Conservation (phyloP, 2,113 vertebrate species). For the Silurus glanis region DNA sequence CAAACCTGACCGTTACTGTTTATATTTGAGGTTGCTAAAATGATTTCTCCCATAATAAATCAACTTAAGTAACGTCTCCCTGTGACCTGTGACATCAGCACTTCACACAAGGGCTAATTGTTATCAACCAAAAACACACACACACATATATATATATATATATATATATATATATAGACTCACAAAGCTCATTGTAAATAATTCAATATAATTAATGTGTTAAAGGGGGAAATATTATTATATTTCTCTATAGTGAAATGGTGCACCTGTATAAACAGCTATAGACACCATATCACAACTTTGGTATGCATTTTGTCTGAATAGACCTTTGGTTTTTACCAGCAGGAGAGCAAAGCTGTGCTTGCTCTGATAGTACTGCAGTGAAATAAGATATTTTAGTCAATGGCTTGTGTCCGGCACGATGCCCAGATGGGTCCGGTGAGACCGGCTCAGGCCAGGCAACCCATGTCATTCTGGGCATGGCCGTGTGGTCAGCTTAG, state of each 20-base stretch:
- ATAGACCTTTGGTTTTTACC: slow-evolving; percentile 30
- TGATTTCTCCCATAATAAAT: background rate
- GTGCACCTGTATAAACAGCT: slow-evolving; percentile 34
- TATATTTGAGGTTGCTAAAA: background rate
- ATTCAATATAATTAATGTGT: background rate
- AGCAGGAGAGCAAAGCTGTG: slow-evolving; percentile 29
- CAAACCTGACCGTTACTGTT: background rate
- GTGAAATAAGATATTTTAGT: slow-evolving; percentile 51
- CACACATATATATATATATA: too few species aligned
- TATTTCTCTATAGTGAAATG: slow-evolving; percentile 2
- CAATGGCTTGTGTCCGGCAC: slow-evolving; percentile 54
- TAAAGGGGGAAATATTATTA: background rate
- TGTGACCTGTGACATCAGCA: background rate
- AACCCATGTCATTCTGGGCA: slow-evolving; percentile 50
- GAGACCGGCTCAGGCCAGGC: slow-evolving; percentile 43
- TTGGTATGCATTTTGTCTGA: slow-evolving; percentile 22
- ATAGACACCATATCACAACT: slow-evolving; percentile 11
- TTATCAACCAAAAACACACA: background rate
- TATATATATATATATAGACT: background rate
- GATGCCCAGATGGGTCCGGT: slow-evolving; percentile 47
- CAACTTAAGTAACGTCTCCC: background rate
- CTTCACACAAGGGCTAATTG: background rate
- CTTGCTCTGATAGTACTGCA: slow-evolving; percentile 44
- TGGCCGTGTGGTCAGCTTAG: slow-evolving; percentile 32
- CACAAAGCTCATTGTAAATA: background rate